A percentile compares a stretch with the other conserved stretches of the same genome.
phyloP scores from a whole-genome alignment of 2,113 vertebrate genomes.

The Spheniscus mendiculus region DNA sequence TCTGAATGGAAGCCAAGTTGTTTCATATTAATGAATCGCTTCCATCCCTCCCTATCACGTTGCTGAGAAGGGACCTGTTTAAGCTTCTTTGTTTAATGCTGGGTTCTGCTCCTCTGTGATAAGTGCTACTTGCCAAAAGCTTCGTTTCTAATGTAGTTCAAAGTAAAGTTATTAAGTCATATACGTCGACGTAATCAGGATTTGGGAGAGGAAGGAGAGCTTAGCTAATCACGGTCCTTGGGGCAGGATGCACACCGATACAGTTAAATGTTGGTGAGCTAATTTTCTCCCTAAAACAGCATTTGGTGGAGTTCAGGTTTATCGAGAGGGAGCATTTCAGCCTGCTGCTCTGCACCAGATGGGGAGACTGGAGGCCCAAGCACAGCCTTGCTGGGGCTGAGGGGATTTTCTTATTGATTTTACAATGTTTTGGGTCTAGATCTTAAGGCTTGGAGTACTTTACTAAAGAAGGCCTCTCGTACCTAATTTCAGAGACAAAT shows the following conservation, averaged over 20 bases:
- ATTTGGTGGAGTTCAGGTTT: neutral
- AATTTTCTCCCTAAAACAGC: neutral
- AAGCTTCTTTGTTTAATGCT: slow-evolving; percentile 12
- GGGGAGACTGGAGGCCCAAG: neutral
- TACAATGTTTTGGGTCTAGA: neutral
- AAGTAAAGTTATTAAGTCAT: slow-evolving; percentile 13
- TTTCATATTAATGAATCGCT: neutral
- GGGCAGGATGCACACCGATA: neutral
- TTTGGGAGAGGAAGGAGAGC: neutral
- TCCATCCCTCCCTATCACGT: neutral
- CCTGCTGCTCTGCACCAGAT: neutral
- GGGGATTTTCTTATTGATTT: neutral
- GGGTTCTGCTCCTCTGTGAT: slow-evolving; percentile 28
- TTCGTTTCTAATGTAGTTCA: neutral
- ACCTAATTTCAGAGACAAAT: neutral
- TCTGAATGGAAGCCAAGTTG: neutral
- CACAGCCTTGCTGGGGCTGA: neutral
- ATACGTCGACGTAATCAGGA: neutral
- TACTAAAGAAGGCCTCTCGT: neutral
- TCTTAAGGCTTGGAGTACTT: neutral
- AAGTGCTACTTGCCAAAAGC: slow-evolving; percentile 10
- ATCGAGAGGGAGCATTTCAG: neutral
- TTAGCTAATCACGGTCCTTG: neutral
- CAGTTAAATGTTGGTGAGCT: rapidly evolving
- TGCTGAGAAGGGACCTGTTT: neutral